Evolutionary conservation across 2,888 invertebrate genomes (phyloP).

Genomic region (Strigamia transsilvanica): DNA sequence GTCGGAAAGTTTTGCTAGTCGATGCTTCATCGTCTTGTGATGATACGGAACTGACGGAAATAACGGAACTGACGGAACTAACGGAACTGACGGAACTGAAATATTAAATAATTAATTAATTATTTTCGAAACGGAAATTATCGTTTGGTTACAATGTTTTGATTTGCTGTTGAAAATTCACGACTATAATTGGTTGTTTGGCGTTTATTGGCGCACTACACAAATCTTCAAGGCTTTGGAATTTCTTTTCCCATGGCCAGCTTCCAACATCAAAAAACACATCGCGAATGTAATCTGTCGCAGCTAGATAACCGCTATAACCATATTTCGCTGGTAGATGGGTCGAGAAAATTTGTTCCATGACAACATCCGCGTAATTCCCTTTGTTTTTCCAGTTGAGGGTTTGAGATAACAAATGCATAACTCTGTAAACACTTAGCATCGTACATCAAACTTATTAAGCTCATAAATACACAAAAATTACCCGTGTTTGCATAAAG

Average conservation of each 20-base stretch:
- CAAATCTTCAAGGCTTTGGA: slow-evolving; percentile 30
- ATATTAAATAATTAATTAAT: not conserved
- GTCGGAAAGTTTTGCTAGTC: not conserved
- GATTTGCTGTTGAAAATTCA: slow-evolving; percentile 45
- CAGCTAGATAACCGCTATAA: slow-evolving; percentile 19
- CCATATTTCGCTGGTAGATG: slow-evolving; percentile 52
- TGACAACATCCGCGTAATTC: slow-evolving; percentile 50
- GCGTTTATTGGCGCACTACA: not conserved
- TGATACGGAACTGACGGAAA: too few relatives aligned
- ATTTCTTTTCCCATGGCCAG: slow-evolving; percentile 50
- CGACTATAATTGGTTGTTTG: not conserved
- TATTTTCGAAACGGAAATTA: not conserved
- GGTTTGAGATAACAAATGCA: slow-evolving; percentile 40
- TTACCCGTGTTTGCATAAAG: slow-evolving; percentile 53
- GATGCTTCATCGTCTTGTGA: not conserved
- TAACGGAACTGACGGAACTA: too few relatives aligned
- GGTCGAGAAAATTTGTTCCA: slow-evolving; percentile 46
- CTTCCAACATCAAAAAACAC: slow-evolving; percentile 44
- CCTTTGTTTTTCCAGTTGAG: slow-evolving; percentile 12
- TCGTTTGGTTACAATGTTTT: not conserved
- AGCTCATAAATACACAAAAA: too few relatives aligned
- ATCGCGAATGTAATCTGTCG: slow-evolving; percentile 25
- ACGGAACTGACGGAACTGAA: too few relatives aligned
- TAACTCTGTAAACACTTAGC: slow-evolving; percentile 23
- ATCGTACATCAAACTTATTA: too few relatives aligned